These are phyloP conservation scores for Puffinus mauretanicus DNA, from an alignment of 2,113 vertebrate genomes.

Conservation along the genomic window DNA sequence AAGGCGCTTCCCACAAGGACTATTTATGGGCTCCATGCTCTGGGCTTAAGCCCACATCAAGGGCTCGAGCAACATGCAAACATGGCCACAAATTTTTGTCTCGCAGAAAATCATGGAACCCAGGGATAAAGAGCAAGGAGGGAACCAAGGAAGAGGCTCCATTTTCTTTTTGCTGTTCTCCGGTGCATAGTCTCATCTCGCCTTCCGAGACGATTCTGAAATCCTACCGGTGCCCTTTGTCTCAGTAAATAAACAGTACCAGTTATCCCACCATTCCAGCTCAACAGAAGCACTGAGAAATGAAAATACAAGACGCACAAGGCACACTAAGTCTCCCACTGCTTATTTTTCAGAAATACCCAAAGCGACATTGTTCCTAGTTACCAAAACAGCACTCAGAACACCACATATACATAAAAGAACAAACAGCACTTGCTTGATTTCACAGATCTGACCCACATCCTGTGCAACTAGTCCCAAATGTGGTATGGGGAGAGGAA, in stretches of 20 bases:
- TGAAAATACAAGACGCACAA: background rate
- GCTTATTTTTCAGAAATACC: background rate
- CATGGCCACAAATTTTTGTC: background rate
- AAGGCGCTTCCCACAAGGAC: background rate
- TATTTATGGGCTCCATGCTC: background rate
- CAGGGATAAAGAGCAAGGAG: background rate
- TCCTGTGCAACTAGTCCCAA: constrained; percentile 32
- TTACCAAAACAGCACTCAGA: background rate
- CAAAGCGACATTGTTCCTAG: background rate
- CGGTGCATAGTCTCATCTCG: background rate
- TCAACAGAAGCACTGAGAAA: background rate
- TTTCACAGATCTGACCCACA: constrained; percentile 46
- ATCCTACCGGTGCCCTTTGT: background rate
- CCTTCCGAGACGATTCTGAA: background rate
- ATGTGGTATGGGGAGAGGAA: background rate
- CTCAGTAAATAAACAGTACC: background rate
- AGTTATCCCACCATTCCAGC: background rate
- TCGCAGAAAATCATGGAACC: background rate
- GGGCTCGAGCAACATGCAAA: background rate
- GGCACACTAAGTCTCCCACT: background rate
- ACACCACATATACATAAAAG: background rate
- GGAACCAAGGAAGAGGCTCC: background rate
- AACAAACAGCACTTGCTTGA: background rate
- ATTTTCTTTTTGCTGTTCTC: background rate
- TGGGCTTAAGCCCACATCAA: background rate